These are phyloP conservation scores for Hoplias malabaricus DNA, from an alignment of 2,113 vertebrate species.

Conservation along the genomic window DNA sequence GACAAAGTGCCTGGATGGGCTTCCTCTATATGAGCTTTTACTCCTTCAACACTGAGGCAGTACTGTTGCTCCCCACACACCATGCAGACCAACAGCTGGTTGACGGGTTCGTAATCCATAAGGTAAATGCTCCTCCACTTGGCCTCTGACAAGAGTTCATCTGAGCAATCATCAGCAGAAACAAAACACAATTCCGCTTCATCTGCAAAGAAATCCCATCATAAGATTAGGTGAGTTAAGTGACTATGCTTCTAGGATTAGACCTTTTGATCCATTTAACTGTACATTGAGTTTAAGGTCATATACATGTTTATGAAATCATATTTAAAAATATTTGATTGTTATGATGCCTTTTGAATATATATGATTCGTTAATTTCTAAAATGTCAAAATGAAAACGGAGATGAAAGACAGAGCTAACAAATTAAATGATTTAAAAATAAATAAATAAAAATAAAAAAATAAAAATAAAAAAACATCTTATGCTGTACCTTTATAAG, in stretches of 20 bases:
- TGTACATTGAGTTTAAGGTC: too few relatives aligned
- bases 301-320: too few relatives aligned
- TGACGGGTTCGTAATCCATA: constrained; percentile 80
- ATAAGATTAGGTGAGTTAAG: neutral
- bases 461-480: too few relatives aligned
- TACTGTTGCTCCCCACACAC: constrained; percentile 83
- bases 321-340: too few relatives aligned
- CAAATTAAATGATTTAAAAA: neutral
- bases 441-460: too few relatives aligned
- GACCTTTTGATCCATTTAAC: neutral
- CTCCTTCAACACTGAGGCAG: constrained; percentile 71
- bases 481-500: constrained; percentile 38
- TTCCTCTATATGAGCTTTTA: constrained; percentile 78
- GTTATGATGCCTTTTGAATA: neutral
- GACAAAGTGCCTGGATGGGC: constrained; percentile 79
- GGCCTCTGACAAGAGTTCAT: constrained; percentile 49
- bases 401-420: neutral
- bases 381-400: neutral
- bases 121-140: constrained; percentile 77
- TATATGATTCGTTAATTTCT: neutral
- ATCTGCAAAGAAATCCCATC: neutral
- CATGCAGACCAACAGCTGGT: constrained; percentile 83
- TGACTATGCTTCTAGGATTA: neutral
- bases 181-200: constrained; percentile 44
- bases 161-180: constrained; percentile 41